phyloP scores from a whole-genome alignment of 2,797 vertebrate genomes.

The Nasua narica region DNA sequence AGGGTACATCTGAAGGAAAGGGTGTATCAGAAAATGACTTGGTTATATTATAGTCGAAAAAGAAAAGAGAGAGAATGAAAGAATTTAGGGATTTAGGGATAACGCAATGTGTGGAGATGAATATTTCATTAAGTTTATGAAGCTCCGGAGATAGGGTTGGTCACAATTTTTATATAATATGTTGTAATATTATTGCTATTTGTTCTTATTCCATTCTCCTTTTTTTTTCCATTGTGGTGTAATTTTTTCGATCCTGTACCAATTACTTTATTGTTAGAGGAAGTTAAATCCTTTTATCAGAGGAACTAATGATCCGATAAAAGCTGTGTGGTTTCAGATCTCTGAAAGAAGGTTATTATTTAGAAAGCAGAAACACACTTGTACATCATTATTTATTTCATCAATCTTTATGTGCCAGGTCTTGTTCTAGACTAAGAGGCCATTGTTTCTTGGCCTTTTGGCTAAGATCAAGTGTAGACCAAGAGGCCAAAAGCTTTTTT shows the following conservation, averaged over 20 bases:
- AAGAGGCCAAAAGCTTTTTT: neutral
- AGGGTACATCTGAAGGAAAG: neutral
- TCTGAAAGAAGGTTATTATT: neutral
- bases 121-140: neutral
- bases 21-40: neutral
- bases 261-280: neutral
- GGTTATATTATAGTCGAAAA: neutral
- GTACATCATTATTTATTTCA: no score
- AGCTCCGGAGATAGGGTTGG: neutral
- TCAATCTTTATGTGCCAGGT: neutral
- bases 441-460: no score
- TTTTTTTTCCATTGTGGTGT: neutral
- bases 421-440: neutral
- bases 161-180: neutral
- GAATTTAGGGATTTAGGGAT: neutral
- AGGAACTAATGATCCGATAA: neutral
- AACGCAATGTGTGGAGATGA: neutral
- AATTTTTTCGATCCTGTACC: neutral
- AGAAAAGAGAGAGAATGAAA: neutral
- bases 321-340: neutral
- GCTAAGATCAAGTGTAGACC: no score
- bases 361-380: neutral
- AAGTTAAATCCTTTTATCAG: neutral
- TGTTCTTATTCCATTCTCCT: neutral
- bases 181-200: neutral